Conservation (phyloP, 2,888 invertebrate genomes). For the Drosophila atripex region DNA sequence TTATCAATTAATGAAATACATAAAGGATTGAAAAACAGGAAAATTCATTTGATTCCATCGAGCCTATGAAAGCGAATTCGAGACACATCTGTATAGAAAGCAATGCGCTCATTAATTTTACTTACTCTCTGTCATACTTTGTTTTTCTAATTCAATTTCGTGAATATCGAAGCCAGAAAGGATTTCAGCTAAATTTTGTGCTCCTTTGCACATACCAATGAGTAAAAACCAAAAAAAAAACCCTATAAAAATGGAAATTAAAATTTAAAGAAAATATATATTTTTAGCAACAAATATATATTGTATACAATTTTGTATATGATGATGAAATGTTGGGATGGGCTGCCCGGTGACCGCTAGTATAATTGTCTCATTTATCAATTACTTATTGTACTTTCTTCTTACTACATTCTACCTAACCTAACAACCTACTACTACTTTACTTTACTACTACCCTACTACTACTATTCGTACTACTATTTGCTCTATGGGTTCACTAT, state of each 20-base stretch:
- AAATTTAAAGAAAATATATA: constrained; percentile 63
- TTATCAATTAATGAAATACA: constrained; percentile 10
- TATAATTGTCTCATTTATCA: constrained; percentile 82
- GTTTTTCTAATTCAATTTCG: constrained; percentile 62
- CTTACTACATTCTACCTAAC: constrained; percentile 72
- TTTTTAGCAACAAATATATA: constrained; percentile 69
- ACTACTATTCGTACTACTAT: constrained; percentile 64
- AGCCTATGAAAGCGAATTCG: constrained; percentile 44
- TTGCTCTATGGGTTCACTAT: constrained; percentile 73
- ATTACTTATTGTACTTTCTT: constrained; percentile 80
- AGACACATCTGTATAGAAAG: constrained; percentile 62
- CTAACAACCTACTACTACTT: constrained; percentile 56
- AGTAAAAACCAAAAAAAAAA: constrained; percentile 41
- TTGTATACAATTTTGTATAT: constrained; percentile 75
- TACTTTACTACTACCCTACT: constrained; percentile 50
- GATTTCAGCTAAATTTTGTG: constrained; percentile 66
- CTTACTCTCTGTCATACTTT: constrained; percentile 68
- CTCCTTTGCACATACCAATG: constrained; percentile 40
- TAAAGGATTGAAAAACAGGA: constrained; percentile 30
- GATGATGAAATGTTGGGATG: constrained; percentile 84
- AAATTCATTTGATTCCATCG: constrained; percentile 40
- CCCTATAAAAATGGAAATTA: constrained; percentile 51
- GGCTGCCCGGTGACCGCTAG: constrained; percentile 85
- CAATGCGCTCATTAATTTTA: constrained; percentile 58
- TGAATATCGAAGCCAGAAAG: constrained; percentile 43